Conservation (phyloP, 2,797 vertebrate species). For the Amphiprion clarkii region DNA sequence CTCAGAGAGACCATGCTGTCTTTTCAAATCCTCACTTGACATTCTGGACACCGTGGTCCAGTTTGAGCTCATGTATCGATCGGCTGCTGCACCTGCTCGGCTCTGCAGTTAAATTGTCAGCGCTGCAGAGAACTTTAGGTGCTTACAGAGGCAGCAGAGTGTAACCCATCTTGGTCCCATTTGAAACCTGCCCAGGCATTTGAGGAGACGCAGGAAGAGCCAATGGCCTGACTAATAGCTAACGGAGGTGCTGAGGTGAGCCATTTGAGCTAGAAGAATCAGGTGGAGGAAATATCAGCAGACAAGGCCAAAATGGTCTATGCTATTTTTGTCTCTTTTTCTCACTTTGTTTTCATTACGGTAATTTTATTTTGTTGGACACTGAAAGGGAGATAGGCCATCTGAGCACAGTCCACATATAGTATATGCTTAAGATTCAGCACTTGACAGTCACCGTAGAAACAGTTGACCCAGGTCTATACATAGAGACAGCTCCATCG, state of each 20-base stretch:
- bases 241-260: slow-evolving; percentile 51
- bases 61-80: slow-evolving; percentile 61
- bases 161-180: slow-evolving; percentile 62
- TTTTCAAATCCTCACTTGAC: slow-evolving; percentile 52
- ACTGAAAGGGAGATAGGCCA: slow-evolving; percentile 11
- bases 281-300: slow-evolving; percentile 35
- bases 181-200: slow-evolving; percentile 54
- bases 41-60: slow-evolving; percentile 37
- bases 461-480: neutral
- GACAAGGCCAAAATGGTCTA: slow-evolving; percentile 46
- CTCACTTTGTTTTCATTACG: slow-evolving; percentile 54
- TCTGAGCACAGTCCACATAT: neutral
- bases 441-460: neutral
- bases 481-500: neutral
- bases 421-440: neutral
- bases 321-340: slow-evolving; percentile 37
- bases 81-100: slow-evolving; percentile 34
- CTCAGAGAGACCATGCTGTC: slow-evolving; percentile 18
- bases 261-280: slow-evolving; percentile 43
- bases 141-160: slow-evolving; percentile 64
- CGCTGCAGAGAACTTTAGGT: slow-evolving; percentile 48
- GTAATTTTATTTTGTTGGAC: slow-evolving; percentile 49
- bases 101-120: slow-evolving; percentile 59
- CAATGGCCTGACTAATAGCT: slow-evolving; percentile 67
- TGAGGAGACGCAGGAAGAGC: slow-evolving; percentile 54